phyloP scores from a whole-genome alignment of 2,113 vertebrate genomes.

The Mionectes macconnelli region DNA sequence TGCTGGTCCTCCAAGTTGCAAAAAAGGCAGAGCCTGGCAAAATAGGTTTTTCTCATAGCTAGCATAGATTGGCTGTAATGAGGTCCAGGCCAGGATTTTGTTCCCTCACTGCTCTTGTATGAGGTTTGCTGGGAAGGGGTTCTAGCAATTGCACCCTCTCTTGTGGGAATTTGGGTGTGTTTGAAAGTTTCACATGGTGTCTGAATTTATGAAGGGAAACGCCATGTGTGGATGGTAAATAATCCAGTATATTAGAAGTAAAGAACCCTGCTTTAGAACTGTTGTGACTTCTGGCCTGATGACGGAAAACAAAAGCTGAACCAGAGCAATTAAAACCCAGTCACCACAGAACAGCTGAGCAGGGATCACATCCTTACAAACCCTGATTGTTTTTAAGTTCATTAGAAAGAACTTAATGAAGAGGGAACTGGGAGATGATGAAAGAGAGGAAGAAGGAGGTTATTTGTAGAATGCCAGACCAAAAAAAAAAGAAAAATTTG shows the following conservation, averaged over 20 bases:
- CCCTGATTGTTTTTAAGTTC: background rate
- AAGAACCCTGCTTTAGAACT: background rate
- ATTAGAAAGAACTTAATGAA: background rate
- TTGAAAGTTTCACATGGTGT: background rate
- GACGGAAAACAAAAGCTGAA: background rate
- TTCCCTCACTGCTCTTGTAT: background rate
- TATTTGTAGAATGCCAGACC: background rate
- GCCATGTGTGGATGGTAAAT: background rate
- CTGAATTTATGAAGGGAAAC: background rate
- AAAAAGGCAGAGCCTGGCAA: background rate
- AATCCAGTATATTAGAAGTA: background rate
- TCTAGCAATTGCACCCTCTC: background rate
- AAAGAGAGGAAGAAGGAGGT: background rate
- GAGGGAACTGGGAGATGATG: background rate
- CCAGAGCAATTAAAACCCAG: background rate
- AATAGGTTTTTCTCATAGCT: background rate
- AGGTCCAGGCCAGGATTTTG: fast-evolving
- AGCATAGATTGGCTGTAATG: background rate
- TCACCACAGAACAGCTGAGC: background rate
- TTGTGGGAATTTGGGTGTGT: background rate
- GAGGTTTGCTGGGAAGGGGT: background rate
- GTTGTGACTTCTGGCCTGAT: background rate
- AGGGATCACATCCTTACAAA: background rate
- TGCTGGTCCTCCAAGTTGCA: background rate
- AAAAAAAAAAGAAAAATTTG: background rate